Base-by-base conservation (phyloP, 2,888 invertebrate species). In the Brenthis ino region DNA sequence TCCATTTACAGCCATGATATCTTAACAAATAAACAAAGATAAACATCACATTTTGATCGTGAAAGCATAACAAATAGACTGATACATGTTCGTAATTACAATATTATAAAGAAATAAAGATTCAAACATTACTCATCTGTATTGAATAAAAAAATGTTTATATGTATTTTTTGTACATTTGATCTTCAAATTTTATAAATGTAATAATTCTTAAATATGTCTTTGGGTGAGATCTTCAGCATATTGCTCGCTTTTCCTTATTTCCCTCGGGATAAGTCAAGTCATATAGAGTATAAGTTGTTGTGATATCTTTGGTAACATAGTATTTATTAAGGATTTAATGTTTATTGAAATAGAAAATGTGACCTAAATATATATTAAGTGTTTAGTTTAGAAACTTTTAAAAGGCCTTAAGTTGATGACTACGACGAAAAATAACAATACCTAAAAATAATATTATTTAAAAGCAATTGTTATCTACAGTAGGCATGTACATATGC, bases 261-360 rank as follows among this genome's bases (percentile, higher is more conserved):
- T 92, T 92, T 92, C 92, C 92, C 92, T 74, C 13, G 92, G 86
- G 92, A 86, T 86, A 83, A 85, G 83, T 88, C 88, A 87, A 89
- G 85, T 88, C 88, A 87, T 85, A 86, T 85, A 82, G 85, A 84
- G 87, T 87, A 88, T 88, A 88, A 88, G 88, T 89, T 86, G 81
- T 83, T 79, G 83, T 81, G 82, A 86, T 86, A 86, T 83, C 77
- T 68, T 68, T 43, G 54, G 64, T 65, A 57, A 56, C 56, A 60
- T 51, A 12, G 63, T 43, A 67, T n/a, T 64, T 53, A 64, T 43
- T 56, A 20, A 13, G 6, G 37, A 43, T 43, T 43, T 43, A 43
- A 43, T 43, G 37, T 8, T 43, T 43, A 43, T 2, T 43, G 11
- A 11, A 2, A 43, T 43, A 43, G 37, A 43, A 43, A 43, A 43